Evolutionary conservation across 2,113 vertebrate species (phyloP).

Genomic region (Micronycteris hirsuta): DNA sequence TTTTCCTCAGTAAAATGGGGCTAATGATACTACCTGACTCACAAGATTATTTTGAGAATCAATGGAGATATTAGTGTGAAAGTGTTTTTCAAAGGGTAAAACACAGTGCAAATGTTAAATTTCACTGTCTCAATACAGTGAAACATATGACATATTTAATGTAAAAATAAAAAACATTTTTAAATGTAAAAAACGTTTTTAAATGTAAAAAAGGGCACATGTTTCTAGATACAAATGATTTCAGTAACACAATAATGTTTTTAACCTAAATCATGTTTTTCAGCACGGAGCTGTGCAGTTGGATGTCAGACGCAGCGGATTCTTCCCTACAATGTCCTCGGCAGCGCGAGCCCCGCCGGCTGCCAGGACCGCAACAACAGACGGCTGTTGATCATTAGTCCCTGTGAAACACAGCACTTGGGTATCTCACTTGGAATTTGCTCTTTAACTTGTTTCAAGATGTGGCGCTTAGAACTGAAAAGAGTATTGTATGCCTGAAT

Average conservation of each 20-base stretch:
- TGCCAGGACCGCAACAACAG: conserved; percentile 56
- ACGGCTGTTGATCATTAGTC: conserved; percentile 59
- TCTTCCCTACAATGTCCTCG: conserved; percentile 28
- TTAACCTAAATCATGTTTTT: conserved; percentile 10
- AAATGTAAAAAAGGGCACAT: background rate
- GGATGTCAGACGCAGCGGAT: background rate
- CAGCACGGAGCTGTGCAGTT: background rate
- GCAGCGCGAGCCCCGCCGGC: background rate
- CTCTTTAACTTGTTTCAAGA: conserved; percentile 72
- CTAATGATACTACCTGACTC: background rate
- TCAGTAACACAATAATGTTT: background rate
- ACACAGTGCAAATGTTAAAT: background rate
- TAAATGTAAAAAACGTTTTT: conserved; percentile 24
- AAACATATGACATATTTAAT: conserved; percentile 3
- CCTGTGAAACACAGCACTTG: conserved; percentile 59
- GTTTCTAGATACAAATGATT: conserved; percentile 45
- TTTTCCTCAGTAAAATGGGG: background rate
- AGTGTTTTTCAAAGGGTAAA: conserved; percentile 2
- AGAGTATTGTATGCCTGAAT: conserved; percentile 69
- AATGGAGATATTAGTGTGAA: background rate
- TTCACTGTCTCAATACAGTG: background rate
- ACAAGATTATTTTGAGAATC: background rate
- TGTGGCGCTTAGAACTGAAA: conserved; percentile 71
- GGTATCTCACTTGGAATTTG: conserved; percentile 61
- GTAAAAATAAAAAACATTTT: background rate